A percentile compares a stretch with the other conserved stretches of the same genome.
Evolutionary conservation across 2,113 vertebrate species (phyloP).

Genomic region (Oncorhynchus masou): DNA sequence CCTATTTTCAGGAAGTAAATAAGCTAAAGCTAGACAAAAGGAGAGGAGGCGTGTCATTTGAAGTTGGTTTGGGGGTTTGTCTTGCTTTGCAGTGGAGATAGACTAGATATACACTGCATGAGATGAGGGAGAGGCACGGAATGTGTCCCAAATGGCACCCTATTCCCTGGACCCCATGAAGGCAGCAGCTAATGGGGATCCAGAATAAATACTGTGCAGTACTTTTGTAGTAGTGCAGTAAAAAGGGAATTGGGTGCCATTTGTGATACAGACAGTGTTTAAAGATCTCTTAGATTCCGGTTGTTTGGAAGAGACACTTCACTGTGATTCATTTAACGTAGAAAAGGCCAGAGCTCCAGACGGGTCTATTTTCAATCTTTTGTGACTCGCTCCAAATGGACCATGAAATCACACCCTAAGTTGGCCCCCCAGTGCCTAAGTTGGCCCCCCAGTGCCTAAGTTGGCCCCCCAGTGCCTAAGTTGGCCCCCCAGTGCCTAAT

Average conservation of each 20-base stretch:
- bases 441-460: conserved; percentile 14
- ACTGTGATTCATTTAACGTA: conserved; percentile 32
- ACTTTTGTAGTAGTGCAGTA: conserved; percentile 22
- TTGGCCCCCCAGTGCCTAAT: conserved; percentile 17
- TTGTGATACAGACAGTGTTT: not conserved
- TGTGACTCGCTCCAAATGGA: conserved; percentile 41
- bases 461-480: not conserved
- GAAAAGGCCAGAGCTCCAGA: conserved; percentile 4
- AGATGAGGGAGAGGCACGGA: not conserved
- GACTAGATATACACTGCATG: not conserved
- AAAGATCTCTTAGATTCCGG: conserved; percentile 37
- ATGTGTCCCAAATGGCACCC: too few relatives aligned
- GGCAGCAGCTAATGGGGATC: too few relatives aligned
- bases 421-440: not conserved
- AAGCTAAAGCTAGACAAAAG: not conserved
- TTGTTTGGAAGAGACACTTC: conserved; percentile 31
- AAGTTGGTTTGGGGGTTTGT: conserved; percentile 36
- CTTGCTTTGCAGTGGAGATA: conserved; percentile 17
- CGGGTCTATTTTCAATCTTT: conserved; percentile 24
- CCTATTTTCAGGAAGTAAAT: not conserved
- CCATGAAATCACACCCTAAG: conserved; percentile 33
- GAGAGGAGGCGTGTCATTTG: conserved; percentile 1
- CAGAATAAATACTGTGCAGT: too few relatives aligned
- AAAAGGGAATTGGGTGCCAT: not conserved
- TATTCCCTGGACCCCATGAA: too few relatives aligned